Evolutionary conservation across 2,888 invertebrate genomes (phyloP).

Genomic region (Drosophila lutescens): DNA sequence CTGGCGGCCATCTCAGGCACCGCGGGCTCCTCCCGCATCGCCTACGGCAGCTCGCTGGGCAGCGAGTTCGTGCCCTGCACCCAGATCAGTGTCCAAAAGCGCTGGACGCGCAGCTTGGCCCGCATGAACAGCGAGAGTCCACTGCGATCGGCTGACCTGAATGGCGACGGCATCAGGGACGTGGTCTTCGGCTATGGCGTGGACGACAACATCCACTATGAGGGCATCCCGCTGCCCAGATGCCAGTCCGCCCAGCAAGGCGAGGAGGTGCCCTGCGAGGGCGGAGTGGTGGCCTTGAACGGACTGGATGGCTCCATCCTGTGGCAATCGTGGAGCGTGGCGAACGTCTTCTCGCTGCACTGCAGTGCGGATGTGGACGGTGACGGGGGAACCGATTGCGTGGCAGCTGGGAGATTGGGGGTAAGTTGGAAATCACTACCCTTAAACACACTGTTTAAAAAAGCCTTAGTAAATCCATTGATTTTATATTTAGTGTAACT

Average conservation of each 20-base stretch:
- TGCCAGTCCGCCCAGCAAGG: conserved; percentile 87
- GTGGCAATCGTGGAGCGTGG: conserved; percentile 90
- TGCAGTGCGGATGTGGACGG: conserved; percentile 89
- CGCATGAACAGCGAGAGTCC: conserved; percentile 90
- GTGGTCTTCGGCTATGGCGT: conserved; percentile 91
- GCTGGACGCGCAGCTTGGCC: conserved; percentile 89
- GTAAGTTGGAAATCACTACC: conserved; percentile 83
- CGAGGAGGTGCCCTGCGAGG: conserved; percentile 89
- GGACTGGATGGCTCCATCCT: conserved; percentile 89
- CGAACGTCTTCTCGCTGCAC: conserved; percentile 90
- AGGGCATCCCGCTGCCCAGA: conserved; percentile 86
- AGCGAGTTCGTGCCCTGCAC: conserved; percentile 83
- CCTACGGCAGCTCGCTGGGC: conserved; percentile 74
- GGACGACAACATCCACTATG: conserved; percentile 84
- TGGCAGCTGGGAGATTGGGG: conserved; percentile 90
- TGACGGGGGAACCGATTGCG: conserved; percentile 89
- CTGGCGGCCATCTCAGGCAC: conserved; percentile 23
- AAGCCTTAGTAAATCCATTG: too few species aligned
- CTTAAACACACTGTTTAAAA: too few species aligned
- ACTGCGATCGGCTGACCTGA: conserved; percentile 89
- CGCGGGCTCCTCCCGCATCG: conserved; percentile 6
- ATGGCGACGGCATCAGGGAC: conserved; percentile 89
- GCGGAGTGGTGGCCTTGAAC: conserved; percentile 91
- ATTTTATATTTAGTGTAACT: too few species aligned
- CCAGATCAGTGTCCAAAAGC: conserved; percentile 83